Percentiles rank a stretch among this genome's conserved stretches.
These are phyloP conservation scores for Salvelinus alpinus DNA, from an alignment of 2,113 vertebrate genomes.

Conservation along the genomic window DNA sequence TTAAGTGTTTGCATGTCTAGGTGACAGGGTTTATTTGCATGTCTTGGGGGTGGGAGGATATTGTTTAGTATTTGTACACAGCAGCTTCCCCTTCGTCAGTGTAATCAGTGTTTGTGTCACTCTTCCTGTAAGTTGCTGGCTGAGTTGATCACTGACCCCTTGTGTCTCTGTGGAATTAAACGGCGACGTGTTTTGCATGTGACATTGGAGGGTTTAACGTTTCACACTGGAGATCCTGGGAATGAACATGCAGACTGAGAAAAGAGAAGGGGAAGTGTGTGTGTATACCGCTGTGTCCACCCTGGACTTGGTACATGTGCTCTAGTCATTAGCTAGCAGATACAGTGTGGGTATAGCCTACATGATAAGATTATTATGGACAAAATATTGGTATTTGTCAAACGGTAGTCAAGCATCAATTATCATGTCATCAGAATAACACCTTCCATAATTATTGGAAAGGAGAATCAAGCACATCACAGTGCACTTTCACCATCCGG, in stretches of 20 bases:
- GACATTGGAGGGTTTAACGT: constrained; percentile 9
- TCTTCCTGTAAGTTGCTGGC: not conserved
- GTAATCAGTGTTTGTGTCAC: constrained; percentile 10
- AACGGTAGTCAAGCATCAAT: too few species aligned
- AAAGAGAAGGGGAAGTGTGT: too few species aligned
- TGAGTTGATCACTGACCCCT: not conserved
- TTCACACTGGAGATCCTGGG: not conserved
- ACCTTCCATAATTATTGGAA: too few species aligned
- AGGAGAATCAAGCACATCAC: too few species aligned
- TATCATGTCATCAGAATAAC: too few species aligned
- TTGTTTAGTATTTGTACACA: not conserved
- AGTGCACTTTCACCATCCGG: too few species aligned
- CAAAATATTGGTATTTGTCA: too few species aligned
- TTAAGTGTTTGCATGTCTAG: not conserved
- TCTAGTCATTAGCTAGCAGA: too few species aligned
- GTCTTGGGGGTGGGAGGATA: not conserved
- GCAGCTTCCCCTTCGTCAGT: not conserved
- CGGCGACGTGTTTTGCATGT: constrained; percentile 6
- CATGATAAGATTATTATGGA: too few species aligned
- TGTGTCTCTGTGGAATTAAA: constrained; percentile 7
- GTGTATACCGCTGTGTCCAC: too few species aligned
- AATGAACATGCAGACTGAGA: constrained; percentile 2
- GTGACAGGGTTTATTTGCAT: not conserved
- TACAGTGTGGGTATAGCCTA: too few species aligned
- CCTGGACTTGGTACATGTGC: too few species aligned